Base-by-base conservation (phyloP, 2,113 vertebrate genomes). In the Pterocles orientalis region DNA sequence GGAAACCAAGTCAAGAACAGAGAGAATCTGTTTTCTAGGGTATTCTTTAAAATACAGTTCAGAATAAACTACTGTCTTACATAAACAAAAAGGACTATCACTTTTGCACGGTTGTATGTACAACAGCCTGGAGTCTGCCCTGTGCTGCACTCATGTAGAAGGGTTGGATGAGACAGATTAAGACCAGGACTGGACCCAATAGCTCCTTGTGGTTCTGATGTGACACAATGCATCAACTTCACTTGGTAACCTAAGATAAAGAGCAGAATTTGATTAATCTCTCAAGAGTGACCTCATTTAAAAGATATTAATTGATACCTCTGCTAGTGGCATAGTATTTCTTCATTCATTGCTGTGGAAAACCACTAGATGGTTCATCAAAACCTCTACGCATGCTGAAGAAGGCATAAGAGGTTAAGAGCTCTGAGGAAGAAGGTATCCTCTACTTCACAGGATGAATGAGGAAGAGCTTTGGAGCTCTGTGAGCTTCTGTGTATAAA, bases 1-100 rank as follows among this genome's bases (percentile, higher is more conserved):
- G 72, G 88, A 92, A 97, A 91, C 87, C 56, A 91, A 88, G 51
- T 28, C 31, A 43, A 43, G 51, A 86, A 81, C 36, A 81, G 62
- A n/a, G 19, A 82, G 19, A 86, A 6, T 41, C 62, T 53, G 25
- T 83, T 90, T 87, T 53, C 62, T 25, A 70, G 24, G 7, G 3
- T 86, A 80, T 50, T 88, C 84, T 87, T 90, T 76, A 86, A 79
- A 90, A 89, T 54, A 81, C 23, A 43, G 14, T 68, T 95, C 79
- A 91, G 62, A 92, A 72, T 43, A 90, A 66, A 29, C 8, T 73
- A 50, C 34, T 83, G 33, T 39, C 34, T 69, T 57, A 81, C 48
- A 86, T 61, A 84, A 62, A 76, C 14, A 75, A 79, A 92, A 92
- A 77, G 31, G 64, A 18, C 25, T 78, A 53, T 29, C 14, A 62